These are phyloP conservation scores for Hystrix cristata DNA, from an alignment of 2,113 vertebrate species.

Conservation along the genomic window DNA sequence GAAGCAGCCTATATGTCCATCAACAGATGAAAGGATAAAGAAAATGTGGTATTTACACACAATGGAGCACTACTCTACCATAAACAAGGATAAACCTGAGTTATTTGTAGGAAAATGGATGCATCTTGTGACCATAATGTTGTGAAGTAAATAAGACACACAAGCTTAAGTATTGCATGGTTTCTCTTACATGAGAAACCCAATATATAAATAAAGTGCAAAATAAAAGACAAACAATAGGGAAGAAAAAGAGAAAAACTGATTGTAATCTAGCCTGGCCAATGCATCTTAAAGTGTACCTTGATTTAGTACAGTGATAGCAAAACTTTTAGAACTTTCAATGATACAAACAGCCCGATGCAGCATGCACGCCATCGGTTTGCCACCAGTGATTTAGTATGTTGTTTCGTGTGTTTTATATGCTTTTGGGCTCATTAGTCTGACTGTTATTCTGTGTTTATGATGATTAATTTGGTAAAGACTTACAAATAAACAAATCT, in stretches of 20 bases:
- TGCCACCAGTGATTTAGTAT: background rate
- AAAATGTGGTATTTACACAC: no score
- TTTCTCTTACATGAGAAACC: background rate
- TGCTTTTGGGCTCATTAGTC: background rate
- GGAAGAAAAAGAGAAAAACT: background rate
- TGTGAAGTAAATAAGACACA: background rate
- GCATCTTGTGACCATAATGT: background rate
- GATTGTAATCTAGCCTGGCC: background rate
- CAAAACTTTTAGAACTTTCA: background rate
- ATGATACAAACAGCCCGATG: background rate
- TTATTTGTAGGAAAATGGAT: background rate
- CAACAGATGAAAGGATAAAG: no score
- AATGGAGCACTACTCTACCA: background rate
- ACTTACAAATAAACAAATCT: background rate
- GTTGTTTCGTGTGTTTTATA: background rate
- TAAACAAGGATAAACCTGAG: background rate
- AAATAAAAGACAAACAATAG: background rate
- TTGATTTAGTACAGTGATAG: background rate
- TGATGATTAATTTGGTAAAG: background rate
- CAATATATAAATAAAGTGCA: background rate
- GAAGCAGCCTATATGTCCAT: no score
- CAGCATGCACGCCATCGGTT: background rate
- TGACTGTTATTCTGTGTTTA: background rate
- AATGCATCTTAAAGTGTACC: background rate
- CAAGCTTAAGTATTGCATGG: background rate